Percentiles rank a stretch among this genome's conserved stretches.
phyloP scores from a whole-genome alignment of 1,140 invertebrate species.

The Bombus impatiens region DNA sequence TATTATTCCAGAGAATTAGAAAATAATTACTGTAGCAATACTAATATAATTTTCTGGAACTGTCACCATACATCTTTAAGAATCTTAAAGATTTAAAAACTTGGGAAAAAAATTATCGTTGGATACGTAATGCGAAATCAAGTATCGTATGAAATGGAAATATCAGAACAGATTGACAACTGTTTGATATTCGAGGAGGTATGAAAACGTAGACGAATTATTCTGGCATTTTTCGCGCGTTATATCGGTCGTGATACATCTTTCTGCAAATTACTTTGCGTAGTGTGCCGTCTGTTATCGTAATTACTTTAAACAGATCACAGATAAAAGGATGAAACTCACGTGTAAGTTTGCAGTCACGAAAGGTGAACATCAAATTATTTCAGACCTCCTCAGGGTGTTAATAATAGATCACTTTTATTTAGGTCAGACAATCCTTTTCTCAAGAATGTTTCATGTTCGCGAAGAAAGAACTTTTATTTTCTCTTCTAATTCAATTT shows the following conservation, averaged over 20 bases:
- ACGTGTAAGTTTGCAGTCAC: slow-evolving; percentile 11
- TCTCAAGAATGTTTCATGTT: neutral
- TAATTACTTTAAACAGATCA: slow-evolving; percentile 27
- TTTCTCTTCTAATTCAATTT: neutral
- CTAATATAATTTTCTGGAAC: too few species aligned
- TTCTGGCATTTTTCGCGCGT: neutral
- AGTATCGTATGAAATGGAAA: neutral
- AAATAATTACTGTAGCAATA: too few species aligned
- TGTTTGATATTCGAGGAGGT: neutral
- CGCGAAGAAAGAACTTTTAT: neutral
- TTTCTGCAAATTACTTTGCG: slow-evolving; percentile 13
- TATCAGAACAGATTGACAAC: neutral
- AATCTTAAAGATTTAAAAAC: too few species aligned
- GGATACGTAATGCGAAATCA: too few species aligned
- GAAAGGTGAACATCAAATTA: slow-evolving; percentile 33
- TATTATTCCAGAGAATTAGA: neutral
- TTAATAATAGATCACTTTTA: slow-evolving; percentile 39
- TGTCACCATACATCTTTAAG: too few species aligned
- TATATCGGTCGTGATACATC: neutral
- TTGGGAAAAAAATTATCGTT: too few species aligned
- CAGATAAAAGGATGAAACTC: slow-evolving; percentile 37
- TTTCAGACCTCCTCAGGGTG: neutral
- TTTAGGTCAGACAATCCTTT: neutral
- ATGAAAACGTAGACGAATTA: neutral
- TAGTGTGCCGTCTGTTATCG: neutral